Evolutionary conservation across 2,888 invertebrate genomes (phyloP), one percentile per base, ranked within the genome.

Genomic region (Lutraria lutraria): DNA sequence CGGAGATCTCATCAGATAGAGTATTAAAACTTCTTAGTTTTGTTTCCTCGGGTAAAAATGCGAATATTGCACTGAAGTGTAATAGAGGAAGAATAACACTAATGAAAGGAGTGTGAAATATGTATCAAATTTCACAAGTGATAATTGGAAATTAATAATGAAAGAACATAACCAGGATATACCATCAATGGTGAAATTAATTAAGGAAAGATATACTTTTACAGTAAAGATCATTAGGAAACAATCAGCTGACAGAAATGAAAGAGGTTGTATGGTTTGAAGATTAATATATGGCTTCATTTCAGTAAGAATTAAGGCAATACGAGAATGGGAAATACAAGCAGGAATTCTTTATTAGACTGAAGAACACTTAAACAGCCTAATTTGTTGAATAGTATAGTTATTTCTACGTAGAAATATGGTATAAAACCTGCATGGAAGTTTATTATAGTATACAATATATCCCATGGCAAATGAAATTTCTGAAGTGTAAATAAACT

Each of bases 91-190:
- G 76, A 76, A 34, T 31, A 76, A 19, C 29, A 76, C 19, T 76
- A 76, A 25, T 76, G 31, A 34, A 6, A 76, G 29, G 29, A 76
- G 31, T 34, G 16, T 34, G 34, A 31, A 76, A 76, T 76, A 76
- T 15, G 19, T 15, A 76, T 76, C 76, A 76, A 25, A 31, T 76
- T 34, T 76, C 63, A 31, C 15, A 34, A 34, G 16, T 31, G 76
- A 76, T 76, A 76, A 76, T 76, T 76, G 76, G 34, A 76, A 34
- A 76, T 76, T 76, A 76, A 76, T 76, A 31, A 76, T 76, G 34
- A 31, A 76, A 34, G 31, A 76, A 76, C 76, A 0, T 4, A 31
- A 34, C 16, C 76, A 76, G 34, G 25, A 34, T 12, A 6, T 68
- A 25, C 63, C 13, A 25, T 25, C 63, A 25, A 68, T n/a, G 63